Conservation (phyloP, 2,797 vertebrate species). For the Zonotrichia albicollis region DNA sequence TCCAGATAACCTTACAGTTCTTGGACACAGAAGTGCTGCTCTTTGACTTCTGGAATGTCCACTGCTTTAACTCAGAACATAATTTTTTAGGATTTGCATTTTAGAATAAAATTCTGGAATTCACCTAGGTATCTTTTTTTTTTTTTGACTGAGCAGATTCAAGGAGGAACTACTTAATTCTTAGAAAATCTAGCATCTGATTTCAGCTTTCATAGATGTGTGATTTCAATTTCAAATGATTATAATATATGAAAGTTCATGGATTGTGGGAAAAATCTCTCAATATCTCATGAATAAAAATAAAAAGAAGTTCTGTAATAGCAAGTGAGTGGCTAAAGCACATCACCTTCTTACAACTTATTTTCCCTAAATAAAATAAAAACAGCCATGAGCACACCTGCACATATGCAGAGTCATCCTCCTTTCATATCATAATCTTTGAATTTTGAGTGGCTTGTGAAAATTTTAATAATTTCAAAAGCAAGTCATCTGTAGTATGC, state of each 20-base stretch:
- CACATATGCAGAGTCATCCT: not conserved
- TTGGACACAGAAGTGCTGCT: slow-evolving; percentile 85
- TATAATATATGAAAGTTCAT: not conserved
- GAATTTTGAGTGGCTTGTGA: not conserved
- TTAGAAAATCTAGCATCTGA: not conserved
- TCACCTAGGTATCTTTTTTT: too few species aligned
- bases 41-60: slow-evolving; percentile 92
- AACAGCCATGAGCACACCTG: not conserved
- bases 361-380: not conserved
- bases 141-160: not conserved
- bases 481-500: not conserved
- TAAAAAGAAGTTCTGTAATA: not conserved
- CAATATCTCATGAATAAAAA: not conserved
- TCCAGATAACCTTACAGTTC: slow-evolving; percentile 88
- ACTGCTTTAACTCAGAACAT: not conserved
- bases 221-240: not conserved
- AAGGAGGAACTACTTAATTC: not conserved
- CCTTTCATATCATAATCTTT: not conserved
- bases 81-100: not conserved
- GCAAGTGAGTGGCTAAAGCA: not conserved
- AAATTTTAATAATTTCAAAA: not conserved
- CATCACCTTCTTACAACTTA: not conserved
- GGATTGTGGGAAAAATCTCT: not conserved
- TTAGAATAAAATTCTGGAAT: not conserved
- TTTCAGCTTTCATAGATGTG: not conserved